Percentiles rank a stretch among this genome's conserved stretches.
These are phyloP conservation scores for Malurus splendens DNA, from an alignment of 2,797 vertebrate species.

Conservation along the genomic window DNA sequence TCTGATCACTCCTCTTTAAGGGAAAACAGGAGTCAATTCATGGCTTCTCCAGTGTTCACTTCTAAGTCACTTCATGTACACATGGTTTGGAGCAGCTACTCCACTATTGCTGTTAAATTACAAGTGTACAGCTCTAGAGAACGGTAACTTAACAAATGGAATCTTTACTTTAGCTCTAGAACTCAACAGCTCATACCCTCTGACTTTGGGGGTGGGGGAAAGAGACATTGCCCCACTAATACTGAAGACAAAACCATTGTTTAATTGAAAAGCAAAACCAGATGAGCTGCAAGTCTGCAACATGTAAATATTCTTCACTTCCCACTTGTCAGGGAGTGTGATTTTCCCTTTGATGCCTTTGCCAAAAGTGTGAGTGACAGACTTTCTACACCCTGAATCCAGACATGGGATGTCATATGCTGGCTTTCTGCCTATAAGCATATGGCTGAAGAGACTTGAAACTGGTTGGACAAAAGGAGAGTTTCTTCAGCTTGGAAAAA, in stretches of 20 bases:
- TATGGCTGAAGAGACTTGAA: constrained; percentile 8
- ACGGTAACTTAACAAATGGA: not conserved
- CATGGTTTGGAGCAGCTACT: not conserved
- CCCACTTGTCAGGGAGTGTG: not conserved
- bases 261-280: not conserved
- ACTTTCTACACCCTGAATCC: not conserved
- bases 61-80: not conserved
- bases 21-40: not conserved
- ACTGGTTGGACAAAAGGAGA: not conserved
- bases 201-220: not conserved
- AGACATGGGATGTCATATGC: not conserved
- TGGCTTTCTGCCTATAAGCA: constrained; percentile 7
- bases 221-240: not conserved
- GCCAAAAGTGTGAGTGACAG: constrained; percentile 34
- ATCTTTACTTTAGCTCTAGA: not conserved
- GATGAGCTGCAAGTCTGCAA: not conserved
- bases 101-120: not conserved
- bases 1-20: not conserved
- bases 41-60: not conserved
- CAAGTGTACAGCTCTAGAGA: not conserved
- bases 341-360: constrained; percentile 7
- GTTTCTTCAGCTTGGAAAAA: not conserved
- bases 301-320: constrained; percentile 12
- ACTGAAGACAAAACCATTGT: not conserved
- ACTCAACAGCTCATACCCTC: not conserved